Conservation (phyloP, 2,888 invertebrate genomes). For the Cacoxenus indagator region DNA sequence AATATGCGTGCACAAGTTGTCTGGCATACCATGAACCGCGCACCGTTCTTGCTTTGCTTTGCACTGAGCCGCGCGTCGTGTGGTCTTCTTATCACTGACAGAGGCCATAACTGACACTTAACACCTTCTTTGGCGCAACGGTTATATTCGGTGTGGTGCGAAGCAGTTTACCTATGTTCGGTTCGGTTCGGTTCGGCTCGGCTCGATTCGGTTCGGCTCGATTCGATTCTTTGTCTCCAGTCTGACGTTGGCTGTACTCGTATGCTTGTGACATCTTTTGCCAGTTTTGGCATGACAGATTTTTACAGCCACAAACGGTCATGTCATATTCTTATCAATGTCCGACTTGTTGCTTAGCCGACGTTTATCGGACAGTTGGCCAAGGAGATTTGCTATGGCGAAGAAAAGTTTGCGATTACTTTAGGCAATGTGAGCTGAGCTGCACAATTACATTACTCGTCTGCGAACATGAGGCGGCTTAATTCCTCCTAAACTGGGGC, state of each 20-base stretch:
- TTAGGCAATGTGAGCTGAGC: background rate
- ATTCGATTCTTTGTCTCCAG: conserved; percentile 17
- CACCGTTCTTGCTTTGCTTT: background rate
- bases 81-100: conserved; percentile 52
- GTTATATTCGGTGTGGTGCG: background rate
- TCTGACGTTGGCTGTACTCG: conserved; percentile 15
- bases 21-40: background rate
- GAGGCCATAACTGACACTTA: conserved; percentile 50
- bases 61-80: conserved; percentile 30
- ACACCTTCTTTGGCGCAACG: conserved; percentile 37
- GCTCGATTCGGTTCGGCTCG: background rate
- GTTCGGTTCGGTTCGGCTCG: background rate
- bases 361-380: conserved; percentile 18
- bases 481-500: no score
- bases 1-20: background rate
- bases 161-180: background rate
- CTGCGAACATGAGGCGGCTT: no score
- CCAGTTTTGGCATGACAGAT: conserved; percentile 26
- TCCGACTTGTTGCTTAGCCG: conserved; percentile 5
- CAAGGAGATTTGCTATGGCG: background rate
- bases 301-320: conserved; percentile 14
- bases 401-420: background rate
- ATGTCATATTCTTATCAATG: conserved; percentile 20
- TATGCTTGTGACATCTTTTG: conserved; percentile 47
- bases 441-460: no score